A percentile compares a stretch with the other conserved stretches of the same genome.
Evolutionary conservation across 2,113 vertebrate species (phyloP).

Genomic region (Petrocephalus zakoni): DNA sequence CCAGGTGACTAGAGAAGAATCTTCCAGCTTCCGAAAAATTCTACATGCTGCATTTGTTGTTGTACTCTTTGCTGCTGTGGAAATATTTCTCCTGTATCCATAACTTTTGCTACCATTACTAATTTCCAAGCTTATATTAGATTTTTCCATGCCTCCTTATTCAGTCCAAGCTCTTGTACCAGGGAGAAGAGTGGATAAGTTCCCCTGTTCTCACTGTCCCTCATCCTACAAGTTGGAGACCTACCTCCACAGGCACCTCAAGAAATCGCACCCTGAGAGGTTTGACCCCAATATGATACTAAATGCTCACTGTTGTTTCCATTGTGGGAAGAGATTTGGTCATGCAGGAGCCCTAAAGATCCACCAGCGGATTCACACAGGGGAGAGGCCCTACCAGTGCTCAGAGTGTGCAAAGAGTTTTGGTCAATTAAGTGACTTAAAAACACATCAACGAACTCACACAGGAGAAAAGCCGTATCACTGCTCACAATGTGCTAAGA

Average conservation of each 20-base stretch:
- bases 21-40: not conserved
- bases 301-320: not conserved
- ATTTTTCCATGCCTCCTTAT: no score
- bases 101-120: no score
- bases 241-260: not conserved
- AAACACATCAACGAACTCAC: not conserved
- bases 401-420: not conserved
- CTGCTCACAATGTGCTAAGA: not conserved
- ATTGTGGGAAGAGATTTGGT: not conserved
- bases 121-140: no score
- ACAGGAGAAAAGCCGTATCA: not conserved
- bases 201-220: not conserved
- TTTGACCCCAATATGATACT: not conserved
- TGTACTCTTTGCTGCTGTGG: no score
- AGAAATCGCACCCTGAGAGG: not conserved
- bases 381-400: not conserved
- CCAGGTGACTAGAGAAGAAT: not conserved
- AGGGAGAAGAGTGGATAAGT: not conserved
- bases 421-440: not conserved
- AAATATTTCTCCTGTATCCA: no score
- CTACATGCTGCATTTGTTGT: not conserved
- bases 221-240: not conserved
- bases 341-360: not conserved
- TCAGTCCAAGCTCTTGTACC: not conserved
- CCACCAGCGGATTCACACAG: not conserved